Evolutionary conservation across 2,888 invertebrate species (phyloP), one percentile per base, ranked within the genome.

Genomic region (Pegoplata infirma): DNA sequence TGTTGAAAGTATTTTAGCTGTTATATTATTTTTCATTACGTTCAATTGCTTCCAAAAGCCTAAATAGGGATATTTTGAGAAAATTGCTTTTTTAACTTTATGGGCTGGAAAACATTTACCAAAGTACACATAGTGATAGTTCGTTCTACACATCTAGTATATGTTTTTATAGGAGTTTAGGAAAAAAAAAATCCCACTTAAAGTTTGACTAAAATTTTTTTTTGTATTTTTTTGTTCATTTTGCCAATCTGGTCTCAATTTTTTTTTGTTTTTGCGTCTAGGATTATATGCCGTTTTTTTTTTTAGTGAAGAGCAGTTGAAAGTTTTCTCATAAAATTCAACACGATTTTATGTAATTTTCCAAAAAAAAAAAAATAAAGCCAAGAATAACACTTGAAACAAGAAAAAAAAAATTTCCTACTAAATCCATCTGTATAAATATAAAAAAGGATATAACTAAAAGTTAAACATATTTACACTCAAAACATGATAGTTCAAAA

Each of bases 311-410:
- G 61, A 66, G 56, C 67, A 61, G 59, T 66, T 69, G 73, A 75
- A 79, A 79, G 66, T 79, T 79, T 79, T 79, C 79, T 79, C 79
- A 79, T 79, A 79, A 79, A 79, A 75, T 63, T 61, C 51, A 71
- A 79, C 74, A 67, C 61, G 66, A 61, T 74, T 74, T 74, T 40
- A 64, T 64, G 25, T 56, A 32, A 32, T 32, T 32, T 32, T 32
- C 32, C 8, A 32, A 32, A 32, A 32, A 32, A 10, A 32, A 28
- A 32, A 32, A 32, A 32, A 32, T 3, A 32, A 10, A 8, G 12
- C 10, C 12, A 32, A 32, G 12, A 32, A 32, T 3, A 32, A 10
- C 32, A 32, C 10, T 32, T 56, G 4, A 32, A 14, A 28, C 21
- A 32, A 5, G 16, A 5, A 17, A 1, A 49, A 32, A 32, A 36